Evolutionary conservation across 1,140 invertebrate species (phyloP), one percentile per base, ranked within the genome.

Genomic region (Macrocentrus cingulum): DNA sequence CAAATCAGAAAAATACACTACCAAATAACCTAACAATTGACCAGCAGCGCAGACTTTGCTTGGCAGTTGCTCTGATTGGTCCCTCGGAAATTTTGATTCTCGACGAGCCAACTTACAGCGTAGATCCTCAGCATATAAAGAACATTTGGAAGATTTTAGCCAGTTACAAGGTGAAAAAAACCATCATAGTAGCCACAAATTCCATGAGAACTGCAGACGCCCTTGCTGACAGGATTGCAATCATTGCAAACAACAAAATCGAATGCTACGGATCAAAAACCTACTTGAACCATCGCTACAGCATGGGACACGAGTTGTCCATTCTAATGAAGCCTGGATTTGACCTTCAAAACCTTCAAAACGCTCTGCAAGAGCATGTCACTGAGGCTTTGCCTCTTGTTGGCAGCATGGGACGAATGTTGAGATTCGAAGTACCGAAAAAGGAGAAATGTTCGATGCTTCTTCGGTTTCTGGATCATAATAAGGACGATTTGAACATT

Each of bases 191-290:
- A 59, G 46, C 63, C 34, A 63, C 60, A 34, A 72, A 60, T 62
- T 80, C 79, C 25, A 85, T 85, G 84, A 84, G 85, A 68, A 84
- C 84, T 73, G 84, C 82, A 59, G 85, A 87, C 69, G 81, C 82
- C 5, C 66, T 87, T 0, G 87, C 85, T 50, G 80, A 80, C 15
- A 65, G 83, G 52, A 70, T 87, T 5, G 83, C 81, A 9, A 84
- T 87, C 25, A 86, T 87, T 80, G 83, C 84, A 2, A 83, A 83
- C 56, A 85, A 85, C 3, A 66, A 70, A 45, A 80, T 86, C 55
- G 72, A 80, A 16, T 87, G 85, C 63, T 68, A 85, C n/a, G 86
- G 85, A 7, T 80, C 82, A 1, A 74, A 80, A 19, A 83, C 86
- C 56, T 82, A 86, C 64, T 59, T 87, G 11, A 87, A 86, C 59